Percentiles rank a stretch among this genome's conserved stretches.
phyloP scores from a whole-genome alignment of 2,888 invertebrate species.

The Harpagoxenus sublaevis region DNA sequence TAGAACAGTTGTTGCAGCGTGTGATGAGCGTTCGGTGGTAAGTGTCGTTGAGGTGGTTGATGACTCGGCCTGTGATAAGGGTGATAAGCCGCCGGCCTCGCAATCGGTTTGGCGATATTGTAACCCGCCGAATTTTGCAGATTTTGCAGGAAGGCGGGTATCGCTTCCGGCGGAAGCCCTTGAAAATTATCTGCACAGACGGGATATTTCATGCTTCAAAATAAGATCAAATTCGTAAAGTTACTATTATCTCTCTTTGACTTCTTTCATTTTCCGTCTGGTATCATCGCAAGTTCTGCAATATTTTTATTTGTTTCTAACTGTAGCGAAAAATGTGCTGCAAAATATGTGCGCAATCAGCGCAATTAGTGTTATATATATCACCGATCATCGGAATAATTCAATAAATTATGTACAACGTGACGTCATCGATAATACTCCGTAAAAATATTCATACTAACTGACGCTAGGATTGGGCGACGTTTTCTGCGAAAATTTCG shows the following conservation, averaged over 20 bases:
- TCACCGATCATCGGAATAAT: neutral
- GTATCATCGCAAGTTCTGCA: neutral
- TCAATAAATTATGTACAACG: neutral
- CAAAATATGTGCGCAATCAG: neutral
- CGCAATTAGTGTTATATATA: too few species aligned
- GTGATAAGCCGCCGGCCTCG: conserved; percentile 90
- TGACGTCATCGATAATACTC: neutral
- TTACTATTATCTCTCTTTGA: neutral
- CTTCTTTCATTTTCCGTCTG: neutral
- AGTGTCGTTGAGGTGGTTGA: conserved; percentile 83
- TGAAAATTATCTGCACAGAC: conserved; percentile 82
- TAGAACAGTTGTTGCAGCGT: conserved; percentile 92
- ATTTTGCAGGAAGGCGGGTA: conserved; percentile 84
- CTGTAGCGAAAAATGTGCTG: neutral
- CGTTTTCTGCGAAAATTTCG: conserved; percentile 21
- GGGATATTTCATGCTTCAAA: conserved; percentile 3
- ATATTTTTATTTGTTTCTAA: neutral
- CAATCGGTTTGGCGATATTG: conserved; percentile 94
- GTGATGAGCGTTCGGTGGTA: conserved; percentile 84
- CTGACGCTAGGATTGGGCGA: neutral
- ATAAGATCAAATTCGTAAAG: neutral
- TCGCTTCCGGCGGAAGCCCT: conserved; percentile 81
- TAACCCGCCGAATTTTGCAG: conserved; percentile 87
- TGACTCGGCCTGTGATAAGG: conserved; percentile 90
- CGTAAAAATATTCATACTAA: conserved; percentile 43